phyloP scores from a whole-genome alignment of 2,113 vertebrate species.

The Daubentonia madagascariensis region DNA sequence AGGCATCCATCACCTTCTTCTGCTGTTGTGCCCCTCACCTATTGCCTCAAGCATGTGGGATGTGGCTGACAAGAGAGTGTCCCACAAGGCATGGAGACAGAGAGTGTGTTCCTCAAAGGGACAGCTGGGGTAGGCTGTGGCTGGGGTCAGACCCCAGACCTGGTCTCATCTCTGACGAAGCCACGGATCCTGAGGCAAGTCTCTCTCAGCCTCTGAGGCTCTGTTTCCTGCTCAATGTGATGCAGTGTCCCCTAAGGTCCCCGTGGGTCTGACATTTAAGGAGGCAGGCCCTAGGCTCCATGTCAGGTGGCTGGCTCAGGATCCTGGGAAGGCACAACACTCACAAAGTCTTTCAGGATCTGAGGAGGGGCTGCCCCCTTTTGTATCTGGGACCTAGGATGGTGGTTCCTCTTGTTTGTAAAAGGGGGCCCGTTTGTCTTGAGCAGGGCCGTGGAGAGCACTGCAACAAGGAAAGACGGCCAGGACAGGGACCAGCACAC shows the following conservation, averaged over 20 bases:
- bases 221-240: background rate
- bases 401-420: background rate
- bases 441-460: background rate
- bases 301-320: background rate
- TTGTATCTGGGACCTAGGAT: background rate
- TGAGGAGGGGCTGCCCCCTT: background rate
- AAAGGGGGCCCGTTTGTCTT: background rate
- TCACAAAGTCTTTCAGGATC: background rate
- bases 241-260: background rate
- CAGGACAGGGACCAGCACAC: background rate
- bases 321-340: background rate
- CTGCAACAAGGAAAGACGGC: background rate
- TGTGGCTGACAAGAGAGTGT: background rate
- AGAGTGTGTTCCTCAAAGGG: background rate
- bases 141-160: background rate
- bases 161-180: background rate
- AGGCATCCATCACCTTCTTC: background rate
- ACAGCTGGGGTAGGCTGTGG: fast-evolving
- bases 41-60: background rate
- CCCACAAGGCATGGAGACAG: background rate
- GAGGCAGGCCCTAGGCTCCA: background rate
- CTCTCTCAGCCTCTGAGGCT: background rate
- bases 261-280: background rate
- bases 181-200: background rate
- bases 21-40: background rate